phyloP scores from a whole-genome alignment of 2,797 vertebrate genomes.

The Pogonophryne albipinna region DNA sequence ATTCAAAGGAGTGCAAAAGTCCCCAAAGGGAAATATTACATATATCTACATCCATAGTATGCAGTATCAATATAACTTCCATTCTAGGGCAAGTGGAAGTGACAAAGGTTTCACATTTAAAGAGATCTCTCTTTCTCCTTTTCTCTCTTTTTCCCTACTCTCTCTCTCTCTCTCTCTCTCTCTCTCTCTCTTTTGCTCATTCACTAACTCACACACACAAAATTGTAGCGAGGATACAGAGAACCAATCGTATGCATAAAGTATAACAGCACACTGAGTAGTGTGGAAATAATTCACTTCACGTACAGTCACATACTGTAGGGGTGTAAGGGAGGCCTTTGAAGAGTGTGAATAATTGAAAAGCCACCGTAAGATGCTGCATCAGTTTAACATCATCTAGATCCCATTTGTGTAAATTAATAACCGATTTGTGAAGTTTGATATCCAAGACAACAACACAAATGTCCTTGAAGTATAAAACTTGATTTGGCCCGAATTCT shows the following conservation, averaged over 20 bases:
- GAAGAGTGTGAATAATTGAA: constrained; percentile 63
- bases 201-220: constrained; percentile 6
- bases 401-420: constrained; percentile 50
- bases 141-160: not conserved
- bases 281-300: constrained; percentile 40
- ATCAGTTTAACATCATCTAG: constrained; percentile 55
- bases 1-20: constrained; percentile 79
- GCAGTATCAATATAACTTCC: constrained; percentile 82
- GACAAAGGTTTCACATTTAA: constrained; percentile 66
- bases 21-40: constrained; percentile 80
- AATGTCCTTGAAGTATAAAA: constrained; percentile 23
- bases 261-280: constrained; percentile 32
- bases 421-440: constrained; percentile 41
- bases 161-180: no score
- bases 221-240: constrained; percentile 18
- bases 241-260: constrained; percentile 45
- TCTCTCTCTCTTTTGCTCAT: not conserved
- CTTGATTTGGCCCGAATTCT: constrained; percentile 19
- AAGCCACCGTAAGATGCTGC: constrained; percentile 41
- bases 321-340: constrained; percentile 11
- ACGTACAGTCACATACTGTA: constrained; percentile 32
- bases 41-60: constrained; percentile 77
- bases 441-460: constrained; percentile 33
- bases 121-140: constrained; percentile 20
- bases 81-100: constrained; percentile 68